A percentile compares a stretch with the other conserved stretches of the same genome.
phyloP scores from a whole-genome alignment of 2,797 vertebrate species.

The Sternarchorhynchus goeldii region DNA sequence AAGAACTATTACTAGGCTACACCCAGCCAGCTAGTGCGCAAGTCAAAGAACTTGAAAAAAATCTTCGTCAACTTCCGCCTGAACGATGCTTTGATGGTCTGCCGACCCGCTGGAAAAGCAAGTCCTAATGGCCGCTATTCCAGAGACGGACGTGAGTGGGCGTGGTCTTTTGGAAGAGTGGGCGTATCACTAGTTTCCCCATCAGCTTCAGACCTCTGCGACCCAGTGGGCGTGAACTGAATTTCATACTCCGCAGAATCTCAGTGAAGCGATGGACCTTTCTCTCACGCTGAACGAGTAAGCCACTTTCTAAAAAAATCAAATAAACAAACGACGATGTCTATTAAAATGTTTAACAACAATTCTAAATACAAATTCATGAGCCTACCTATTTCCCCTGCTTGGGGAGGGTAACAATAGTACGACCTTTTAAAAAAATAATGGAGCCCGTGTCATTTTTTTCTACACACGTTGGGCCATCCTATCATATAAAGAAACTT shows the following conservation, averaged over 20 bases:
- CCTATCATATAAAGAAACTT: too few species aligned
- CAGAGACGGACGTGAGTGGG: slow-evolving; percentile 3
- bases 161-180: not conserved
- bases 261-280: not conserved
- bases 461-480: too few species aligned
- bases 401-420: too few species aligned
- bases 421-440: too few species aligned
- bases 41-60: slow-evolving; percentile 57
- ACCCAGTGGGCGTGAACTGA: not conserved
- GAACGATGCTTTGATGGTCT: slow-evolving; percentile 56
- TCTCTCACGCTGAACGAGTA: not conserved
- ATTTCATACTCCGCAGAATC: not conserved
- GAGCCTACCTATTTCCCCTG: too few species aligned
- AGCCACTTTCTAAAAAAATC: too few species aligned
- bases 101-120: slow-evolving; percentile 51
- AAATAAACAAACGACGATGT: too few species aligned
- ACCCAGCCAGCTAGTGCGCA: slow-evolving; percentile 75
- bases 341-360: too few species aligned
- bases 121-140: slow-evolving; percentile 22
- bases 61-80: slow-evolving; percentile 62
- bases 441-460: too few species aligned
- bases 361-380: too few species aligned
- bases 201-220: too few species aligned
- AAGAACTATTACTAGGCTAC: slow-evolving; percentile 64
- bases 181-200: slow-evolving; percentile 12